Evolutionary conservation across 2,113 vertebrate genomes (phyloP).

Genomic region (Phodopus roborovskii): DNA sequence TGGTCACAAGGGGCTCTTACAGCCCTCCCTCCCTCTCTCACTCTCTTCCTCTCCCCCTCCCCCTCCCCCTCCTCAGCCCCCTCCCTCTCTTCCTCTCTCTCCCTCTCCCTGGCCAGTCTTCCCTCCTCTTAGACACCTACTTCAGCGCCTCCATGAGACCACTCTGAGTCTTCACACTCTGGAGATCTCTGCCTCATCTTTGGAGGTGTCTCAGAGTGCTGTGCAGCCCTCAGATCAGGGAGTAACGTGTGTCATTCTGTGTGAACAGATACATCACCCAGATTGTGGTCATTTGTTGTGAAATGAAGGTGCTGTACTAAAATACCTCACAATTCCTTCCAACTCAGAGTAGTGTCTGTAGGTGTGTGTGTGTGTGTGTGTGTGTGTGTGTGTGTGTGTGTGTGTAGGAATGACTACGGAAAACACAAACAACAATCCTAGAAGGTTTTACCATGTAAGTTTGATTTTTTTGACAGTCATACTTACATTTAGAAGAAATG

Average conservation of each 20-base stretch:
- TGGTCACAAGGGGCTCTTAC: neutral
- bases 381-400: neutral
- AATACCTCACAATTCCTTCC: neutral
- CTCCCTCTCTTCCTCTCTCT: neutral
- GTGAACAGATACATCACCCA: neutral
- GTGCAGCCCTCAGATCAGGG: neutral
- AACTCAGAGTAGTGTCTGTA: neutral
- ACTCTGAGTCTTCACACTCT: neutral
- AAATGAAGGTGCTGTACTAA: neutral
- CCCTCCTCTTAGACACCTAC: neutral
- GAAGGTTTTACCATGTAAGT: neutral
- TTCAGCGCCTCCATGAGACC: neutral
- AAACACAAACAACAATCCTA: neutral
- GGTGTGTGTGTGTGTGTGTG: neutral
- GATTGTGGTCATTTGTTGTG: neutral
- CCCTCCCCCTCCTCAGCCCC: too few species aligned
- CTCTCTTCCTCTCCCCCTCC: too few species aligned
- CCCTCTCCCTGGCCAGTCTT: neutral
- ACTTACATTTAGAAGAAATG: neutral
- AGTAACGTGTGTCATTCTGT: neutral
- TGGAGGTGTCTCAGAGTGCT: neutral
- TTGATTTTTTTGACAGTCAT: neutral
- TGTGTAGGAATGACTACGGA: neutral
- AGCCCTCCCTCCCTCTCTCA: neutral
- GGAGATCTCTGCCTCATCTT: neutral